Percentiles rank a stretch among this genome's conserved stretches.
These are phyloP conservation scores for Delphinus delphis DNA, from an alignment of 2,113 vertebrate species.

Conservation along the genomic window DNA sequence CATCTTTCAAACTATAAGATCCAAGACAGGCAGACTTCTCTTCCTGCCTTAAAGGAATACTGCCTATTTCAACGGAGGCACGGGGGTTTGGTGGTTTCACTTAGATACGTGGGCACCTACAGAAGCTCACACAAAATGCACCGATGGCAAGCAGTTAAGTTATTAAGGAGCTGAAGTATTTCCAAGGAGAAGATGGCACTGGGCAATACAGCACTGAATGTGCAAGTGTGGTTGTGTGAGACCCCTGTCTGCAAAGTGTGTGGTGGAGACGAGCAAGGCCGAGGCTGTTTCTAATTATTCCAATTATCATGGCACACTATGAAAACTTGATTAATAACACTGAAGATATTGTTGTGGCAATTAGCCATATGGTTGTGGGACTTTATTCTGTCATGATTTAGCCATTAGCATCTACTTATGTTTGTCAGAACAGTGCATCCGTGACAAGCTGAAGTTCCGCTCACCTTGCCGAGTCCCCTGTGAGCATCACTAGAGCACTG, in stretches of 20 bases:
- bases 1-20: slow-evolving; percentile 63
- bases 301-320: slow-evolving; percentile 99
- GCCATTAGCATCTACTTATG: slow-evolving; percentile 99
- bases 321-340: slow-evolving; percentile 99
- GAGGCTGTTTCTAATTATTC: slow-evolving; percentile 98
- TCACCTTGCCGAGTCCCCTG: slow-evolving; percentile 97
- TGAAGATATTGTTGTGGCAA: slow-evolving; percentile 99
- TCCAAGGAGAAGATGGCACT: slow-evolving; percentile 84
- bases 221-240: slow-evolving; percentile 80
- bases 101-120: slow-evolving; percentile 81
- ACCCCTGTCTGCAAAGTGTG: slow-evolving; percentile 83
- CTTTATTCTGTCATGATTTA: slow-evolving; percentile 99
- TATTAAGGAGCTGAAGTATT: slow-evolving; percentile 90
- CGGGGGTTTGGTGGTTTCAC: slow-evolving; percentile 79
- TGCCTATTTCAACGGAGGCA: slow-evolving; percentile 71
- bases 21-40: slow-evolving; percentile 44
- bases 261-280: slow-evolving; percentile 88
- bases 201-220: slow-evolving; percentile 82
- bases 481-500: slow-evolving; percentile 89
- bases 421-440: slow-evolving; percentile 99
- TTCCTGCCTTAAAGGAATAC: slow-evolving; percentile 53
- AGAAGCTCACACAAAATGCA: slow-evolving; percentile 80
- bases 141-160: slow-evolving; percentile 84
- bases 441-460: slow-evolving; percentile 97
- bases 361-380: slow-evolving; percentile 99